phyloP scores from a whole-genome alignment of 2,113 vertebrate species.

The Paracanthobrama guichenoti region DNA sequence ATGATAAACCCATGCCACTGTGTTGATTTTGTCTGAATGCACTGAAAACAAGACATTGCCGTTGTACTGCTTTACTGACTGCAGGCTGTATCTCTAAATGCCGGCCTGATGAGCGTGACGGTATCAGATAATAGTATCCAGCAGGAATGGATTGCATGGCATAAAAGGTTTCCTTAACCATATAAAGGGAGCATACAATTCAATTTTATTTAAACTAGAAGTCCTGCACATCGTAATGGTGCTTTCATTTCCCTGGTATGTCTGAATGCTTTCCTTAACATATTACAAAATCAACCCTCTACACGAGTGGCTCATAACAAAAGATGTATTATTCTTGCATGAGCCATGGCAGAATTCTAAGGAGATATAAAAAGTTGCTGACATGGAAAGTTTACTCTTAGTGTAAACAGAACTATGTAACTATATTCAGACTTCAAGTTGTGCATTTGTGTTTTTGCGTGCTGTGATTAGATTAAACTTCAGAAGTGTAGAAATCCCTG shows the following conservation, averaged over 20 bases:
- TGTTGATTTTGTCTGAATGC: constrained; percentile 23
- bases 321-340: background rate
- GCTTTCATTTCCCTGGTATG: background rate
- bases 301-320: constrained; percentile 1
- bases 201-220: constrained; percentile 22
- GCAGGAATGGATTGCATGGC: constrained; percentile 2
- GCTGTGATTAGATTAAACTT: background rate
- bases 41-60: background rate
- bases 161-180: constrained; percentile 16
- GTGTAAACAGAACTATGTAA: background rate
- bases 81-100: background rate
- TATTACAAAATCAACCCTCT: background rate
- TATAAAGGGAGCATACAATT: background rate
- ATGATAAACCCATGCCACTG: background rate
- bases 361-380: constrained; percentile 12
- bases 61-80: constrained; percentile 6
- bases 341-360: background rate
- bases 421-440: background rate
- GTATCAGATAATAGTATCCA: constrained; percentile 16
- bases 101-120: background rate
- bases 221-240: background rate
- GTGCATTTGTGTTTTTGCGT: background rate
- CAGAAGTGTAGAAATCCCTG: background rate
- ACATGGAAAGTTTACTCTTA: constrained; percentile 1
- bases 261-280: constrained; percentile 2